Base-by-base conservation (phyloP, 2,888 invertebrate species). In the Eristalis arbustorum region DNA sequence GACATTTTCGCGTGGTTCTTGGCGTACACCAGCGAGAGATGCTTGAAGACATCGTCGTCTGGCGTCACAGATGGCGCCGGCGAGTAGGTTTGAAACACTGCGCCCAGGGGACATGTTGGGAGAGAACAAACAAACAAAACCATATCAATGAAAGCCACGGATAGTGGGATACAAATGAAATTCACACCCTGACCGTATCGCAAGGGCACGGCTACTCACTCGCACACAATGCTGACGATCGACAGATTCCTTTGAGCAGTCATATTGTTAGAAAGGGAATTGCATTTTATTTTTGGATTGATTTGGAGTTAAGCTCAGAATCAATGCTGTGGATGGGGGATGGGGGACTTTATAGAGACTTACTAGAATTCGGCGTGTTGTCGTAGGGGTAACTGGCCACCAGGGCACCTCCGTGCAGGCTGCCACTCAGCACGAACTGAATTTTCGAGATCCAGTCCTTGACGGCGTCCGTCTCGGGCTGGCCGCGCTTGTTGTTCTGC, bases 381-480 rank as follows among this genome's bases (percentile, higher is more conserved):
- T 99, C 99, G 92, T 97, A 99, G 0, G 99, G 99, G 93, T 99
- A 99, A 90, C 98, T 98, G 62, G 98, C 99, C 14, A 99, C 98
- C 84, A 99, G 94, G 18, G 92, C 92, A 1, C 99, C 99, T 0
- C 98, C 98, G 92, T 99, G 99, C 73, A 99, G 94, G 89, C 98
- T 98, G 63, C 98, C 98, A 0, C 98, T 98, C 40, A 99, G 94
- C 13, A 98, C 97, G 92, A 99, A 98, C 92, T 98, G 98, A 81
- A 97, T 97, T 92, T 97, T 96, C 88, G 97, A 96, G 83, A 98
- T 95, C 98, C 98, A 99, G 90, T 98, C 96, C 91, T 98, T 98
- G 5, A 98, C 96, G 0, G 98, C 97, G 90, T 96, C 96, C 0
- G 98, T 98, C 94, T 99, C 99, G n/a, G 98, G 98, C 91, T 98